Evolutionary conservation across 2,113 vertebrate genomes (phyloP).

Genomic region (human (Homo sapiens)): GRCh38 chr17:65311001-65311500

Average conservation of each 20-base stretch:
- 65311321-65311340: neutral
- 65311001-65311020: neutral
- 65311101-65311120: neutral
- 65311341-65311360: accelerated
- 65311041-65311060: accelerated
- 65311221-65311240: neutral
- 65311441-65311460: accelerated
- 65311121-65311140: neutral
- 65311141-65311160: neutral
- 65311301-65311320: accelerated
- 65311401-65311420: accelerated
- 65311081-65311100: neutral
- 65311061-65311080: no score
- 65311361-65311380: accelerated
- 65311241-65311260: accelerated
- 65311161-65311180: accelerated
- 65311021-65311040: no score
- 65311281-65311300: accelerated
- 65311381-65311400: accelerated
- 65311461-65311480: neutral
- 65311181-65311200: no score
- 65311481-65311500: accelerated
- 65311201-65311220: accelerated
- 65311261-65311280: accelerated
- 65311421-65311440: neutral